Evolutionary conservation across 2,797 vertebrate species (phyloP), one percentile per base, ranked within the genome.

Genomic region (Xenopus petersii): DNA sequence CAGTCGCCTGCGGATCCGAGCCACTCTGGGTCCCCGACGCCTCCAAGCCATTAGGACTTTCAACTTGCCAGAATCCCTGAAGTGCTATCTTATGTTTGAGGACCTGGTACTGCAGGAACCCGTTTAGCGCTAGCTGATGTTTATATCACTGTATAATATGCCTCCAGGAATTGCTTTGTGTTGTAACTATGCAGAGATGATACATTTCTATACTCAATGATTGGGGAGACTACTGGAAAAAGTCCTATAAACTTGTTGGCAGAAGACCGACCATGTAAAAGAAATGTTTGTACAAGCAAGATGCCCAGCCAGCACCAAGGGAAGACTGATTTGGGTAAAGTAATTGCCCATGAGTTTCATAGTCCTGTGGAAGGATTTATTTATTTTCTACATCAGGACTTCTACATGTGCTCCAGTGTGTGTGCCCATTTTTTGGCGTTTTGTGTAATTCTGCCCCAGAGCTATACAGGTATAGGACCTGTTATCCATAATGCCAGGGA

Each of bases 41-140:
- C 82, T 83, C n/a, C 51, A 51, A n/a, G 76, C 81, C 60, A 74
- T 84, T 61, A 60, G 66, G 54, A 80, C 79, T 55, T 79, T 86
- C 60, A 72, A 79, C 69, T 70, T 86, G 17, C 84, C 84, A 15
- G 74, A 79, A 9, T 79, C 78, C 16, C 75, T 84, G 63, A 84
- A 82, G 79, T 68, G 77, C 64, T 86, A 84, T 54, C 80, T 84
- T 55, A 81, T 84, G 83, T 86, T 83, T 69, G 79, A 84, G 70
- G 84, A 86, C 77, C 75, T 86, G 58, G 55, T 66, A 26, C 67
- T 85, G 17, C 72, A 75, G n/a, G 75, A 79, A 10, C 56, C 49
- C 9, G 48, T 67, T 46, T 80, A 63, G 70, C 56, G 1, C 46
- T 12, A 10, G 11, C 1, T 8, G 26, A 3, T 26, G 17, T 33